Evolutionary conservation across 2,888 invertebrate species (phyloP).

Genomic region (Aspidiotus rigidus): DNA sequence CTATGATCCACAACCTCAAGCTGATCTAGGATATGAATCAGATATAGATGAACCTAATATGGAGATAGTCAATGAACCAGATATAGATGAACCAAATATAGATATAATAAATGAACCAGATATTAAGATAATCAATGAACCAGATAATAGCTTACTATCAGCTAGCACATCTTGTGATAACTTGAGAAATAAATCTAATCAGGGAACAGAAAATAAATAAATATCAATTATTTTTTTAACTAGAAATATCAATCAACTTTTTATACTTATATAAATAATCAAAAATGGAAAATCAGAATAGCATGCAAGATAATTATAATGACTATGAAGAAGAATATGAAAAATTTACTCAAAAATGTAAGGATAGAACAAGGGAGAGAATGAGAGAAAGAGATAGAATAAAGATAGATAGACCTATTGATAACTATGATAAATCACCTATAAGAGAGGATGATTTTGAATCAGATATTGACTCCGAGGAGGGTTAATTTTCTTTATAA

Average conservation of each 20-base stretch:
- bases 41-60: background rate
- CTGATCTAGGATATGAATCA: conserved; percentile 4
- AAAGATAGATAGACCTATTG: background rate
- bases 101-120: no score
- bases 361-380: conserved; percentile 4
- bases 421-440: conserved; percentile 3
- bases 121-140: no score
- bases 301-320: background rate
- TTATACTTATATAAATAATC: conserved; percentile 1
- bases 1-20: background rate
- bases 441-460: conserved; percentile 2
- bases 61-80: no score
- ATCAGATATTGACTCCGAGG: background rate
- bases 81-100: background rate
- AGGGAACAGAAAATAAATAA: background rate
- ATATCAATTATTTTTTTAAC: background rate
- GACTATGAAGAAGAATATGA: conserved; percentile 4
- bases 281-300: background rate
- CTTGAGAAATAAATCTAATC: background rate
- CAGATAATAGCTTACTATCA: no score
- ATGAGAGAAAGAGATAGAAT: conserved; percentile 2
- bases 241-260: background rate
- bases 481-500: conserved; percentile 3
- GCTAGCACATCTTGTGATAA: background rate
- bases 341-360: background rate